Percentiles rank a stretch among this genome's conserved stretches.
phyloP scores from a whole-genome alignment of 2,888 invertebrate genomes.

The Cantharis flavilabris region DNA sequence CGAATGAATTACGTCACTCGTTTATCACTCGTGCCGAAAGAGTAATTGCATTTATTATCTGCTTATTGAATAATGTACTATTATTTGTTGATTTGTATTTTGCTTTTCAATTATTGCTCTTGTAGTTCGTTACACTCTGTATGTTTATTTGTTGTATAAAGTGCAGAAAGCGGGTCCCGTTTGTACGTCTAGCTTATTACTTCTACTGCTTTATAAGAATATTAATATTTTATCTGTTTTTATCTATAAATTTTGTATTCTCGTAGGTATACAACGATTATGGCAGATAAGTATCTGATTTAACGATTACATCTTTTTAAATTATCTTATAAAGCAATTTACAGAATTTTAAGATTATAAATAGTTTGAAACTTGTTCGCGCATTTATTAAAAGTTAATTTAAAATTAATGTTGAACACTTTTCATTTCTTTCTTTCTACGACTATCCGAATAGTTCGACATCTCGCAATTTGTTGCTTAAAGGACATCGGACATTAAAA shows the following conservation, averaged over 20 bases:
- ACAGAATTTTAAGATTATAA: conserved; percentile 10
- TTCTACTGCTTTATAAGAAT: not conserved
- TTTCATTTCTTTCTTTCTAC: not conserved
- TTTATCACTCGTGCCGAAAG: not conserved
- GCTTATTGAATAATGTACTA: no score
- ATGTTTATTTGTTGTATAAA: not conserved
- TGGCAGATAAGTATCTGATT: conserved; percentile 5
- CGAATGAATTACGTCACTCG: no score
- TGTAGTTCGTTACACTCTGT: not conserved
- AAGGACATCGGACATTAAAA: not conserved
- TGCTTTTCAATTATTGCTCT: no score
- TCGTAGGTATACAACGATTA: not conserved
- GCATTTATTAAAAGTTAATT: not conserved
- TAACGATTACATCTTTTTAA: conserved; percentile 7
- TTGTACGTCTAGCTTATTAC: not conserved
- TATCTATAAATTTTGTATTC: not conserved
- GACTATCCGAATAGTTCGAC: not conserved
- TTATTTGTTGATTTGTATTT: no score
- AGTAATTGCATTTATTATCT: not conserved
- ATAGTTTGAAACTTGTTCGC: not conserved
- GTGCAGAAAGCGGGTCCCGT: not conserved
- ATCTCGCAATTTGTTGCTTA: not conserved
- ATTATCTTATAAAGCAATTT: conserved; percentile 14
- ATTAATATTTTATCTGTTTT: not conserved
- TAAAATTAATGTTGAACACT: not conserved